phyloP scores from a whole-genome alignment of 2,113 vertebrate genomes.

The Psittacara wagleri region DNA sequence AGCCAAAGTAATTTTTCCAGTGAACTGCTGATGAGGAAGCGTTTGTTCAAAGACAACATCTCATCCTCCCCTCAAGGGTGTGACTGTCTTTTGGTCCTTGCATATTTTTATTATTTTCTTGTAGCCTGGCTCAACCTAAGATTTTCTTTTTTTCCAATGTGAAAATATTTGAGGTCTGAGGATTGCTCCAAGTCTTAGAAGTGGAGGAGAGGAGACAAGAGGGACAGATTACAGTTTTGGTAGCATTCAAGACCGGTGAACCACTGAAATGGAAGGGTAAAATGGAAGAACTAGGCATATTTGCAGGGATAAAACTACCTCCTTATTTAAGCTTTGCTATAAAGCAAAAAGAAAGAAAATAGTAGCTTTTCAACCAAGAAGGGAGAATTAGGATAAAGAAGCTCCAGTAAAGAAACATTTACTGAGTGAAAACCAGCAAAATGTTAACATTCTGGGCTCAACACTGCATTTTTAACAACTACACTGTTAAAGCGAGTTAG shows the following conservation, averaged over 20 bases:
- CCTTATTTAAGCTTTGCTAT: background rate
- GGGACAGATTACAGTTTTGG: background rate
- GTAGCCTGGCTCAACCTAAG: background rate
- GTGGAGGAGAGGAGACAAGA: background rate
- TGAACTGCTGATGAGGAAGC: background rate
- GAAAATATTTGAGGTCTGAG: background rate
- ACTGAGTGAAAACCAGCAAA: background rate
- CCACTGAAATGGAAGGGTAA: background rate
- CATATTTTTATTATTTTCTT: fast-evolving
- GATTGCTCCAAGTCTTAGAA: background rate
- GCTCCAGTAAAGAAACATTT: background rate
- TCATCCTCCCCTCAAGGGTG: background rate
- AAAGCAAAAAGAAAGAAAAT: background rate
- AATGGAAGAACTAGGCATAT: background rate
- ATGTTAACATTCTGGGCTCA: background rate
- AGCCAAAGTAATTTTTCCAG: background rate
- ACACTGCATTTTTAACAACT: background rate
- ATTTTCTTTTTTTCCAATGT: background rate
- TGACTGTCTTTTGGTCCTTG: background rate
- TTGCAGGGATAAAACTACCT: background rate
- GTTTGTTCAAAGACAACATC: background rate
- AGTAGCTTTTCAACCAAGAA: background rate
- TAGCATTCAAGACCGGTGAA: background rate
- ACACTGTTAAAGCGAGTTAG: background rate
- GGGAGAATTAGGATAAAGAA: background rate